Evolutionary conservation across 2,797 vertebrate genomes (phyloP), one percentile per base, ranked within the genome.

Genomic region (Apogon talboti): DNA sequence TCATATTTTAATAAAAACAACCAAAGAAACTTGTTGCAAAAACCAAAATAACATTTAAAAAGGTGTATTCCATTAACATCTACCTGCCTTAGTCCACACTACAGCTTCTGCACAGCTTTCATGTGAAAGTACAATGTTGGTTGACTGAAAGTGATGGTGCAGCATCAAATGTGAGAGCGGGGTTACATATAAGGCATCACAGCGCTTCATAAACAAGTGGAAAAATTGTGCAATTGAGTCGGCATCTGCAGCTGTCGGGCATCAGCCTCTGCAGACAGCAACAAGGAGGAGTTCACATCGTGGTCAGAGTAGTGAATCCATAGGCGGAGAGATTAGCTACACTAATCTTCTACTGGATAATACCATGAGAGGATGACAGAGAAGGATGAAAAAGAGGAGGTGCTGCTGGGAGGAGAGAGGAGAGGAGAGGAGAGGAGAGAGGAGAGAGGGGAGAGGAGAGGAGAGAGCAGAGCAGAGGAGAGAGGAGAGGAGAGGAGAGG

Each of bases 311-410:
- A 59, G 48, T 54, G 61, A 79, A 43, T 76, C 66, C 42, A 71
- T 63, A 63, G 65, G 51, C 41, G 0, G 45, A 47, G 66, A 69
- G 66, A 85, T 83, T 71, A 81, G 76, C 62, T 1, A 35, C 1
- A 3, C 61, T 84, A 77, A 82, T 82, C 78, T 80, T 67, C 37
- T 58, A 16, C 58, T 59, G 79, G 64, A 76, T 78, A 70, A 74
- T 61, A 48, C 49, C 47, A 63, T 51, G 64, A 72, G 67, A 60
- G 74, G 46, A 56, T 54, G 71, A 76, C 58, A 16, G 42, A 65
- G 40, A 48, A 65, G 11, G 54, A 76, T 12, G 65, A 76, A 66
- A 38, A 62, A 60, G 13, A 63, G 47, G 62, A 61, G 45, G 53
- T 8, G 7, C 21, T 13, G 60, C 30, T 5, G 18, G 53, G 30